Base-by-base conservation (phyloP, 2,888 invertebrate species). In the Clunio marinus region DNA sequence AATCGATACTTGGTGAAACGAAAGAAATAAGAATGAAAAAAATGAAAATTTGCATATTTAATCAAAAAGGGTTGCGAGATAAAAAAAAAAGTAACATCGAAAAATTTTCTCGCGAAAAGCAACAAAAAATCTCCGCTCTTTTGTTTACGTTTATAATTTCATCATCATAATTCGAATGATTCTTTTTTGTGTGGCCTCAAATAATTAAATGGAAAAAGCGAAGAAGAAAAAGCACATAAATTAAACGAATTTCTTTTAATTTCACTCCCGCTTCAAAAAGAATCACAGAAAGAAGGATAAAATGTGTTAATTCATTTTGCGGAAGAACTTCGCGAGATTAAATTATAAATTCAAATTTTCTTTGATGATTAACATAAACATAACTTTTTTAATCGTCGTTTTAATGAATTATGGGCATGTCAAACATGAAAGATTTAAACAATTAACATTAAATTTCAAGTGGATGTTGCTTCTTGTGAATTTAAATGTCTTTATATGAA, bases 111-210 rank as follows among this genome's bases (percentile, higher is more conserved):
- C 51, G 51, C 51, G 22, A 51, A 51, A 51, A 51, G 51, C 51
- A 51, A 22, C 17, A 51, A 51, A 51, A 51, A 41, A 5, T 2
- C 22, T 13, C 20, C 17, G 51, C 51, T 51, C 51, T 51, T 51
- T 51, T 51, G 51, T 51, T 51, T 51, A 51, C 51, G 22, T 51
- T 51, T 51, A 51, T 51, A 51, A 51, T 51, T 32, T 51, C n/a
- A n/a, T 51, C 51, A 51, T 13, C 51, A 51, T 51, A 51, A 51
- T 51, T 51, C 22, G 20, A 51, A 51, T 20, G 20, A 51, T 13
- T 51, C 22, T 51, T 51, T n/a, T 51, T 13, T 8, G 5, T 22
- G 51, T 51, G 51, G 51, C 51, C 51, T 51, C 51, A 51, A 51
- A 51, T 51, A 51, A 51, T 51, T 51, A 51, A 51, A 51, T 51